A percentile compares a stretch with the other conserved stretches of the same genome.
phyloP scores from a whole-genome alignment of 2,797 vertebrate genomes.

The Gouania willdenowi region DNA sequence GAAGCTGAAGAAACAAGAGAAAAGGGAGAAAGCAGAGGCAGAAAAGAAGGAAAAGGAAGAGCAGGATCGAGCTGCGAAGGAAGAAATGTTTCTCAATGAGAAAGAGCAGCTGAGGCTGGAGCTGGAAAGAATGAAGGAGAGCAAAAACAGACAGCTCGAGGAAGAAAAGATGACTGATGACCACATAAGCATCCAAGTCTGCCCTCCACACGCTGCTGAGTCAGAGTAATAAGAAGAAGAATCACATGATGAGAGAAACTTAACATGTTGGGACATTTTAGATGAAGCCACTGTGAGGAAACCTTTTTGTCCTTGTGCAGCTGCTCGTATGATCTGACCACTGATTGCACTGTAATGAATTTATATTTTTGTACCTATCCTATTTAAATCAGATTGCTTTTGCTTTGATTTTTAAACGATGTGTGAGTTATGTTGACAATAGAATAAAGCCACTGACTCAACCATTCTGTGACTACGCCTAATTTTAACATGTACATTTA shows the following conservation, averaged over 20 bases:
- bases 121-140: constrained; percentile 24
- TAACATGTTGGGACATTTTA: too few relatives aligned
- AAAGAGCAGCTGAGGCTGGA: constrained; percentile 45
- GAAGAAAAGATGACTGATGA: background rate
- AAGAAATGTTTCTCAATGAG: constrained; percentile 18
- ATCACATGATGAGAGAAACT: background rate
- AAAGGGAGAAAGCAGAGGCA: constrained; percentile 35
- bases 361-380: too few relatives aligned
- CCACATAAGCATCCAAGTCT: background rate
- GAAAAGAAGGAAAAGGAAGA: constrained; percentile 29
- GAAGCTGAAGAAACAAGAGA: constrained; percentile 73
- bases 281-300: too few relatives aligned
- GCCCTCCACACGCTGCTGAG: background rate
- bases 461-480: too few relatives aligned
- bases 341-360: too few relatives aligned
- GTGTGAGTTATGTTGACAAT: too few relatives aligned
- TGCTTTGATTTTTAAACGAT: too few relatives aligned
- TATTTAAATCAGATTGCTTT: too few relatives aligned
- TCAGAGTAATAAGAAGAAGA: constrained; percentile 2
- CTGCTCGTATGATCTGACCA: too few relatives aligned
- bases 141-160: background rate
- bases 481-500: too few relatives aligned
- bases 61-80: constrained; percentile 12
- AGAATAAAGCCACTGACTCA: too few relatives aligned
- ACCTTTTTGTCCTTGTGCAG: too few relatives aligned